phyloP scores from a whole-genome alignment of 2,888 invertebrate genomes.

The Philonicus albiceps region DNA sequence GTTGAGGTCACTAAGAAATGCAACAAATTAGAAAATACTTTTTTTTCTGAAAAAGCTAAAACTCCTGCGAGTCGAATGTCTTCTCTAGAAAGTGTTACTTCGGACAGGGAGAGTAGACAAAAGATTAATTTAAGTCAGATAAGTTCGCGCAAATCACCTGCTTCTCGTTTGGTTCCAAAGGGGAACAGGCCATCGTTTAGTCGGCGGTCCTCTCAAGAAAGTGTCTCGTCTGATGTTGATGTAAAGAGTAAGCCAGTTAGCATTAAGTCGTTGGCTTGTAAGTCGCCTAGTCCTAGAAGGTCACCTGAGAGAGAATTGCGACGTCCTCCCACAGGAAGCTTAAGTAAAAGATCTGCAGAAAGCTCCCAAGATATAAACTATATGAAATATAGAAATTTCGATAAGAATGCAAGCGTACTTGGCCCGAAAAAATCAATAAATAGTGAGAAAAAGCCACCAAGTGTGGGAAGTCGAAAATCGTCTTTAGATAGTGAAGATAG shows the following conservation, averaged over 20 bases:
- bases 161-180: not conserved
- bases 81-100: conserved; percentile 45
- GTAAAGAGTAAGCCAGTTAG: not conserved
- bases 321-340: conserved; percentile 42
- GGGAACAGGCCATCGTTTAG: conserved; percentile 6
- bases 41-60: not conserved
- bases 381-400: not conserved
- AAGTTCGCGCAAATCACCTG: not conserved
- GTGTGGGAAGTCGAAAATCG: conserved; percentile 42
- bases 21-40: not conserved
- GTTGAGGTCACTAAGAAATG: not conserved
- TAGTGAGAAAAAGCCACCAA: not conserved
- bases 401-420: not conserved
- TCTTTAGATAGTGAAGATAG: conserved; percentile 40
- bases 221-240: conserved; percentile 26
- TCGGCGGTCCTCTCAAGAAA: conserved; percentile 43
- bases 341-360: conserved; percentile 32
- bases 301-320: conserved; percentile 39
- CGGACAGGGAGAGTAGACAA: conserved; percentile 30
- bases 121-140: not conserved
- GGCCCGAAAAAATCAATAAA: not conserved
- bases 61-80: conserved; percentile 41
- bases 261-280: not conserved
- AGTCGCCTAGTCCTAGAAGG: not conserved
- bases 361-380: not conserved